phyloP scores from a whole-genome alignment of 2,797 vertebrate genomes.

The Menidia menidia region DNA sequence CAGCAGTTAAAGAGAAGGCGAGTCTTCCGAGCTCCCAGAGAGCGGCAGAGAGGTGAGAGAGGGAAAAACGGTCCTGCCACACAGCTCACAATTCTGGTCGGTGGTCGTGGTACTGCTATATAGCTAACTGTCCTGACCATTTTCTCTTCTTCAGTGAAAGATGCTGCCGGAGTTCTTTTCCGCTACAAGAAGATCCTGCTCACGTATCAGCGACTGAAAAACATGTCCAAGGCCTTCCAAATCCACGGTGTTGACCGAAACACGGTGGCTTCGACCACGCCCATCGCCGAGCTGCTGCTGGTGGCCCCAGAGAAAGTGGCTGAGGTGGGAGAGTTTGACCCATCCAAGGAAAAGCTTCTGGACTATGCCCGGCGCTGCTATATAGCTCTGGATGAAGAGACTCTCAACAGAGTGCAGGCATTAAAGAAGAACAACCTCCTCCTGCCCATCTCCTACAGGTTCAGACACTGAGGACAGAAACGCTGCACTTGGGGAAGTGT shows the following conservation, averaged over 20 bases:
- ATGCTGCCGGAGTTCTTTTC: conserved; percentile 91
- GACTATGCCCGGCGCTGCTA: conserved; percentile 94
- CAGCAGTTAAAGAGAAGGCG: conserved; percentile 81
- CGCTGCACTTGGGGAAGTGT: conserved; percentile 17
- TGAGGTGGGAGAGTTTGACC: conserved; percentile 91
- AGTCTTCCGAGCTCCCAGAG: conserved; percentile 83
- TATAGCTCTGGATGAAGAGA: conserved; percentile 90
- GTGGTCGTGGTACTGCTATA: no score
- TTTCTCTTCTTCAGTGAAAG: conserved; percentile 83
- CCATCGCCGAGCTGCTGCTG: conserved; percentile 92
- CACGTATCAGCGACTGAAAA: conserved; percentile 92
- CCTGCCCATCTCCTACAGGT: conserved; percentile 92
- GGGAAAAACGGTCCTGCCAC: neutral
- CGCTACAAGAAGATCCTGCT: conserved; percentile 94
- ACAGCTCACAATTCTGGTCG: neutral
- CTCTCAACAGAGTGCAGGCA: conserved; percentile 90
- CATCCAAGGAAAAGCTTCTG: conserved; percentile 91
- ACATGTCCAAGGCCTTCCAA: conserved; percentile 93
- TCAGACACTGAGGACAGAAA: conserved; percentile 83
- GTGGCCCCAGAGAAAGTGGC: conserved; percentile 92
- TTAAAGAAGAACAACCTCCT: conserved; percentile 93
- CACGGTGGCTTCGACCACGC: conserved; percentile 92
- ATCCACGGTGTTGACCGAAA: conserved; percentile 93
- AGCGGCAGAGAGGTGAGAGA: conserved; percentile 88
- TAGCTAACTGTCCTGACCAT: neutral